These are phyloP conservation scores for Lucinisca nassula DNA, from an alignment of 2,888 invertebrate genomes.

Conservation along the genomic window DNA sequence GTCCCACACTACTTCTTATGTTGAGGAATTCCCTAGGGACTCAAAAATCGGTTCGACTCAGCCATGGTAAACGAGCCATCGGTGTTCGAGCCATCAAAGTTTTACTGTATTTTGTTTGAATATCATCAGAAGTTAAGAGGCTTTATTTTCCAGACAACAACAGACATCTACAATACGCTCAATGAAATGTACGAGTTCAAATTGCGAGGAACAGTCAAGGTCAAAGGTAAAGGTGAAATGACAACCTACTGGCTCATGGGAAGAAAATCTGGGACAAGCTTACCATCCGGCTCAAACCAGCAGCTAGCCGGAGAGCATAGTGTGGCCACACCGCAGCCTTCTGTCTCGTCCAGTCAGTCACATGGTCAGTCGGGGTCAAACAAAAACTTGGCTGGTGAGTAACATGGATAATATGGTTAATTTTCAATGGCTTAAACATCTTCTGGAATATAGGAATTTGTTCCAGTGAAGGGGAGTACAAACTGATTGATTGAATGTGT, in stretches of 20 bases:
- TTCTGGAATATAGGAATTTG: no score
- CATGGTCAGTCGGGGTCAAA: slow-evolving; percentile 5
- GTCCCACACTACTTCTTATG: no score
- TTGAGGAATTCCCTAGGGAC: no score
- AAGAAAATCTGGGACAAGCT: slow-evolving; percentile 59
- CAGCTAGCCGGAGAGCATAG: not conserved
- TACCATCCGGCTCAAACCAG: not conserved
- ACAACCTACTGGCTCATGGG: slow-evolving; percentile 94
- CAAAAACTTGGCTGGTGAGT: slow-evolving; percentile 8
- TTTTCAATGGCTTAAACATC: no score
- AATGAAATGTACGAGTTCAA: slow-evolving; percentile 88
- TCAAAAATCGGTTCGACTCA: no score
- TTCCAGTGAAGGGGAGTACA: no score
- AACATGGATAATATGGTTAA: no score
- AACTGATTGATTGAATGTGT: no score
- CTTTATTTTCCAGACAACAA: slow-evolving; percentile 91
- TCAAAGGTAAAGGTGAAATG: slow-evolving; percentile 98
- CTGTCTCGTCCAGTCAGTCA: not conserved
- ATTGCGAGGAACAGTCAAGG: slow-evolving; percentile 91
- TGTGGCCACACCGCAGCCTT: not conserved
- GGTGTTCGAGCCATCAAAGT: no score
- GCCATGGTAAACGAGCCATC: no score
- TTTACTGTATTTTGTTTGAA: no score
- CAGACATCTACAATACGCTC: slow-evolving; percentile 94
- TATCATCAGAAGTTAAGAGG: no score